Base-by-base conservation (phyloP, 1,140 invertebrate species). In the Tribolium castaneum region DNA sequence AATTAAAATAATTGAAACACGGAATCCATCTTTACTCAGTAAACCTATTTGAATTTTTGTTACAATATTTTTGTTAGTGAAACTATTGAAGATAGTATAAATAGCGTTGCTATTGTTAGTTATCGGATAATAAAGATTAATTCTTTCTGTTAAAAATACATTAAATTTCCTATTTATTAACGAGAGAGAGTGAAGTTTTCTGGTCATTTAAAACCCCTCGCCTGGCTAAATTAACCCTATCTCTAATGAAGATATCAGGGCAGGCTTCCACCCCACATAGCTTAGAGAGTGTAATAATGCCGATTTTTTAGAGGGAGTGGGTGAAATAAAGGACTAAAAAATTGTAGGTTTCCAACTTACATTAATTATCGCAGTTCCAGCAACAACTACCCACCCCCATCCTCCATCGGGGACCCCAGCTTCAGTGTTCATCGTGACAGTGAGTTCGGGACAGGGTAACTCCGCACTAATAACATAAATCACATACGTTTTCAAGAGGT, bases 311-410 rank as follows among this genome's bases (percentile, higher is more conserved):
- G 10, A 50, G 6, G 3, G 14, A 9, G 12, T 6, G 34, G 13
- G 10, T 50, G 30, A 34, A 25, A 80, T 66, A 54, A 71, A 51
- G 50, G 70, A 59, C 76, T 71, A 76, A 70, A 70, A 72, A 82
- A 78, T 51, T 45, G 70, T 54, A n/a, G 22, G 14, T 50, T 62
- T 22, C 13, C 25, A 81, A 89, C 90, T 91, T 87, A 92, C 92
- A 86, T 93, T 92, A 54, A 89, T 89, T 10, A 92, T 66, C n/a
- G 90, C 91, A 34, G 89, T 88, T 39, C 90, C 92, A 39, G 90
- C 80, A 13, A 92, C 88, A 6, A 93, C 88, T 84, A 91, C 87
- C 92, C 92, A 93, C 1, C 92, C 92, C 89, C 90, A 93, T 19
- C 91, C 92, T 35, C 92, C 92, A 87, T 93, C 90, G 6, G 91